phyloP scores from a whole-genome alignment of 2,113 vertebrate species.

The Rhinopomastus cyanomelas region DNA sequence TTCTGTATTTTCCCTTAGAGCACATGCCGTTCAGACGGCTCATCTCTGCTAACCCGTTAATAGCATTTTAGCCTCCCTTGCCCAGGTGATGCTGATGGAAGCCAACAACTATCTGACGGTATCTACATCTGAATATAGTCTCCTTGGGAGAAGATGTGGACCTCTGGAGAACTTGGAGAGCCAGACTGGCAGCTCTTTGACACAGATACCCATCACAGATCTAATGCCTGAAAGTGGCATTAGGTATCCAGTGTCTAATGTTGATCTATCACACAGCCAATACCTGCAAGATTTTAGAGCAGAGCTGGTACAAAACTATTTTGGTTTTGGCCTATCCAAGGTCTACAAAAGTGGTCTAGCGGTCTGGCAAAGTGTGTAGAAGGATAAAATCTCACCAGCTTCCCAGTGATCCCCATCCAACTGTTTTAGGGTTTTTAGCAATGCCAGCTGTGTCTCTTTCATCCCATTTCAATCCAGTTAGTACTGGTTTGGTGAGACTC shows the following conservation, averaged over 20 bases:
- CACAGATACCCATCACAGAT: background rate
- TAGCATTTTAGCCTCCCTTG: slow-evolving; percentile 9
- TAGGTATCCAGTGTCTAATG: too few species aligned
- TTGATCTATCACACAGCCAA: background rate
- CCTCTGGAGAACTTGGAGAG: background rate
- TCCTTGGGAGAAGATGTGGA: background rate
- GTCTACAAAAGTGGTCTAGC: background rate
- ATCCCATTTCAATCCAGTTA: background rate
- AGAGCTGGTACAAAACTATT: background rate
- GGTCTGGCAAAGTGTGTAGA: background rate
- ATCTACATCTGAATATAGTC: background rate
- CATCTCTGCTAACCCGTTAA: background rate
- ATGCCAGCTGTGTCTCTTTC: rapidly evolving
- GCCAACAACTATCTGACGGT: too few species aligned
- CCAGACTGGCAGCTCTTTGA: background rate
- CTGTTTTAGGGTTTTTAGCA: background rate
- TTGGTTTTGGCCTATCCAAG: background rate
- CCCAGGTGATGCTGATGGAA: background rate
- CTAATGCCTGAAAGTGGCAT: background rate
- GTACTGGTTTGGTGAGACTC: background rate
- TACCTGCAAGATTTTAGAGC: background rate
- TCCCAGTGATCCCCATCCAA: background rate
- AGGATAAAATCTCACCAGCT: background rate
- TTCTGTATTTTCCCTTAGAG: slow-evolving; percentile 25
- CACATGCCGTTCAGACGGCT: slow-evolving; percentile 2